Conservation (phyloP, 30 jellyfish, hydroid and myxozoan species). For the Rhopilema esculentum region DNA sequence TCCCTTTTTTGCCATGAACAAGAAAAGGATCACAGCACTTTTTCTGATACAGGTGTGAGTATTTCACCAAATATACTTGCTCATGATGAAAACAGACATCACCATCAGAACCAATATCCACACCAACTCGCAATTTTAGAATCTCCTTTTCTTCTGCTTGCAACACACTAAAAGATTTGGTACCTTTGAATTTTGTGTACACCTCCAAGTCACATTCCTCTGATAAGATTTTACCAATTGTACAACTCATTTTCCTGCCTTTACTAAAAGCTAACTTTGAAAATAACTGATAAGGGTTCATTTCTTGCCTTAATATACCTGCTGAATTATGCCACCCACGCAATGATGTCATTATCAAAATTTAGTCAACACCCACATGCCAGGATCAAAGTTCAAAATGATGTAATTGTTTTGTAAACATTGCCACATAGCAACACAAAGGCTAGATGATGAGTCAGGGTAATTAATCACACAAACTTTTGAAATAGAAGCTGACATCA, state of each 20-base stretch:
- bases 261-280: neutral
- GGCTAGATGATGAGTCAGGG: too few species aligned
- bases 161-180: neutral
- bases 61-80: neutral
- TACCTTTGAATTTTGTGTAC: neutral
- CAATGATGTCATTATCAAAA: neutral
- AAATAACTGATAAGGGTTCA: neutral
- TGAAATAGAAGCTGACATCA: too few species aligned
- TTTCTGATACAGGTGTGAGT: neutral
- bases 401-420: neutral
- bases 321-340: neutral
- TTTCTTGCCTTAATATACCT: neutral
- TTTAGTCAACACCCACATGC: neutral
- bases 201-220: neutral
- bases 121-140: neutral
- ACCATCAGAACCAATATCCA: neutral
- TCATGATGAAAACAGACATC: neutral
- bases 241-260: neutral
- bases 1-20: neutral
- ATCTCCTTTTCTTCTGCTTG: neutral
- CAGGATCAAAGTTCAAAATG: neutral
- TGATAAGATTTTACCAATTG: neutral
- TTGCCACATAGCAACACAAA: too few species aligned
- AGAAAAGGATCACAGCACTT: neutral
- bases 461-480: too few species aligned